Conservation (phyloP, 2,797 vertebrate genomes). For the Choloepus didactylus region DNA sequence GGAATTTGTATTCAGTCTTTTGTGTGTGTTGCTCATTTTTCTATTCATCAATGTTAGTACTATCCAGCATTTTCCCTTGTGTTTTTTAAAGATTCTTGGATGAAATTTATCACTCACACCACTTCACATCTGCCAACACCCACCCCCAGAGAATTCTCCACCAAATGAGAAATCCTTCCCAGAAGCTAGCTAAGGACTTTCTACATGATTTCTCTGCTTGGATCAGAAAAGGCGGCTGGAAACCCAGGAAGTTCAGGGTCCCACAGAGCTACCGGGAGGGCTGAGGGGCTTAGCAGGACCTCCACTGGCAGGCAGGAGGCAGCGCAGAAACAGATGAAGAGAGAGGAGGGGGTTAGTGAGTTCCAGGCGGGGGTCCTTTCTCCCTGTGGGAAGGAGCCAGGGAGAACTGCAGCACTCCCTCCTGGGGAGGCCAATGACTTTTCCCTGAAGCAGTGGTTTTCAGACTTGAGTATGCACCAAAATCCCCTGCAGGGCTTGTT, state of each 20-base stretch:
- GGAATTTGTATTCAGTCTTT: neutral
- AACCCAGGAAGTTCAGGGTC: neutral
- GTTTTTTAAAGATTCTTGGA: neutral
- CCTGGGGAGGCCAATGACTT: too few species aligned
- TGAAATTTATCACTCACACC: neutral
- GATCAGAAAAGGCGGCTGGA: neutral
- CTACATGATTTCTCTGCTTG: neutral
- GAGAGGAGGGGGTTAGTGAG: too few species aligned
- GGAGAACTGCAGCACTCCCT: too few species aligned
- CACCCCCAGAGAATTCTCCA: neutral
- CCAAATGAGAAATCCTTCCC: neutral
- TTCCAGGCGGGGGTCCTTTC: too few species aligned
- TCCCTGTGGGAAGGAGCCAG: too few species aligned
- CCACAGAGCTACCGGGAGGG: neutral
- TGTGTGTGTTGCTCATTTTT: neutral
- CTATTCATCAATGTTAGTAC: neutral
- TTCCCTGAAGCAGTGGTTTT: neutral
- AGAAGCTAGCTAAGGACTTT: neutral
- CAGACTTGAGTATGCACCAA: neutral
- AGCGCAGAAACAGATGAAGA: too few species aligned
- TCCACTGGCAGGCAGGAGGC: too few species aligned
- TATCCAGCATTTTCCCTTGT: neutral
- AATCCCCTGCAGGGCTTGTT: neutral
- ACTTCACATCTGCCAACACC: too few species aligned
- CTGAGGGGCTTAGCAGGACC: too few species aligned